Percentiles rank a stretch among this genome's conserved stretches.
Conservation (phyloP, 2,113 vertebrate genomes). For the Piaya cayana region DNA sequence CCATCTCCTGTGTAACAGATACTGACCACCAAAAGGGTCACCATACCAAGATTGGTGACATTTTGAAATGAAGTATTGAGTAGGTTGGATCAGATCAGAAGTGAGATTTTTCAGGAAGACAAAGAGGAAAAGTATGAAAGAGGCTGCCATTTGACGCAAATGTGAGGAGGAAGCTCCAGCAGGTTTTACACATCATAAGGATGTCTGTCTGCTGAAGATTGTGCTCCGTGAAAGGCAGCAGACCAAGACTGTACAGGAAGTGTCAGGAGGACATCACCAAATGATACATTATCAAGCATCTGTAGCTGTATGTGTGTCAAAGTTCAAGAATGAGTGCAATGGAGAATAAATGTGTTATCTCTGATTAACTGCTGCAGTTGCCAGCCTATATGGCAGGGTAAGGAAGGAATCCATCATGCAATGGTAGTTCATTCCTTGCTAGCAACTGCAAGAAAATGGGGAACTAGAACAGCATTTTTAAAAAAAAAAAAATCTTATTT, state of each 20-base stretch:
- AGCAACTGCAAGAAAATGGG: not conserved
- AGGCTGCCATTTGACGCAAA: not conserved
- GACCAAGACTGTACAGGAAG: not conserved
- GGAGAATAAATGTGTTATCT: not conserved
- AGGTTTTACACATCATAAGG: constrained; percentile 16
- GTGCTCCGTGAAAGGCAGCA: not conserved
- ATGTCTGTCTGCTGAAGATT: constrained; percentile 13
- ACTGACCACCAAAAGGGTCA: not conserved
- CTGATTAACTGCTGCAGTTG: not conserved
- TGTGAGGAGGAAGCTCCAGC: not conserved
- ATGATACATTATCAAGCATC: not conserved
- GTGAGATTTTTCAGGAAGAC: not conserved
- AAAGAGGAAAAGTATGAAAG: not conserved
- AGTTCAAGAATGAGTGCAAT: not conserved
- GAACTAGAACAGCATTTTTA: not conserved
- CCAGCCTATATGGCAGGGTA: not conserved
- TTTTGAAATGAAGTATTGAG: not conserved
- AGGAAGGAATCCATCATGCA: not conserved
- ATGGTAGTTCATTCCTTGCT: not conserved
- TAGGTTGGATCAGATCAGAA: not conserved
- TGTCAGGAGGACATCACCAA: not conserved
- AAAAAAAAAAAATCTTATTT: not conserved
- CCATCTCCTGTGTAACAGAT: not conserved
- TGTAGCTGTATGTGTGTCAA: not conserved
- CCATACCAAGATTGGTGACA: not conserved